Evolutionary conservation across 2,888 invertebrate genomes (phyloP), one percentile per base, ranked within the genome.

Genomic region (Exocentrus adspersus): DNA sequence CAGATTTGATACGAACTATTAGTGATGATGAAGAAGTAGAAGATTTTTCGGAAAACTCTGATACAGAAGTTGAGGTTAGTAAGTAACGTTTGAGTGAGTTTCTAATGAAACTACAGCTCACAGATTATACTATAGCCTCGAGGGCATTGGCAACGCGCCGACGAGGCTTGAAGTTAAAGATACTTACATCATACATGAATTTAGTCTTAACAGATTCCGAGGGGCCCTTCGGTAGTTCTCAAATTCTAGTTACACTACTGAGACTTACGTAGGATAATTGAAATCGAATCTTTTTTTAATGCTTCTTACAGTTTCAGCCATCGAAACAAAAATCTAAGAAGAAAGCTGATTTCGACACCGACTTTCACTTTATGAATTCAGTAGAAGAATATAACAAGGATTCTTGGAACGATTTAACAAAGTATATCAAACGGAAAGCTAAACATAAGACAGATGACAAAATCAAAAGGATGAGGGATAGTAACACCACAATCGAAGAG

Each of bases 381-480:
- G 87, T 88, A 0, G 88, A 90, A 64, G 94, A 95, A 72, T 94
- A 94, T 78, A 93, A 93, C 79, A 87, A 87, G 83, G 92, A 93
- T 63, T 62, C 76, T 12, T 79, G 79, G 78, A 75, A 79, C 57
- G 79, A 79, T 64, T 68, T 79, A 42, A 71, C 72, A 28, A 80
- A 79, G 67, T 78, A 80, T 61, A 69, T 79, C 21, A 79, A 79
- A 64, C 87, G 93, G 30, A 93, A 93, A 83, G 91, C 90, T 0
- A 90, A 92, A 74, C 88, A 89, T 12, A 92, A 93, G 74, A 86
- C 93, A 1, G 94, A 95, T 81, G 94, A 95, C 68, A 94, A 92
- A 84, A 95, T 95, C 71, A 86, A 88, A 41, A 87, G 86, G 71
- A 83, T 86, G 0, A 78, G 89, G 52, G 83, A 84, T 73, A 80